Evolutionary conservation across 2,113 vertebrate species (phyloP).

Genomic region (Perca schrenkii): DNA sequence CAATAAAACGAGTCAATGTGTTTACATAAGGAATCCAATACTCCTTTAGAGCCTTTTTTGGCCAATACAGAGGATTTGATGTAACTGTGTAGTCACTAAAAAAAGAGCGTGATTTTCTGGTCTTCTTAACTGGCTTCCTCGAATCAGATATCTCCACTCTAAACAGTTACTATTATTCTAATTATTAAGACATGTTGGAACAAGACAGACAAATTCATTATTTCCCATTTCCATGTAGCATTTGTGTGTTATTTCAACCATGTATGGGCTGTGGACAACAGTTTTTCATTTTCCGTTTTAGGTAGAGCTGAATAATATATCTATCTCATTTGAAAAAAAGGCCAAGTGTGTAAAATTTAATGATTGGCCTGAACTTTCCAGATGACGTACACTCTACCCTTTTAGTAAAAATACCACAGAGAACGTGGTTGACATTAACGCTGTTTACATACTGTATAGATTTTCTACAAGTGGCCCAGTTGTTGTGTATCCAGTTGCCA

Average conservation of each 20-base stretch:
- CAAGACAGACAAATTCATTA: background rate
- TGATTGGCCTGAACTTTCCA: conserved; percentile 41
- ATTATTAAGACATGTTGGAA: background rate
- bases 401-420: conserved; percentile 9
- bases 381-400: conserved; percentile 20
- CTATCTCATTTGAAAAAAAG: background rate
- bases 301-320: background rate
- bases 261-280: background rate
- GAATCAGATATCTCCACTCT: background rate
- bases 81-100: conserved; percentile 1
- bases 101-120: background rate
- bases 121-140: background rate
- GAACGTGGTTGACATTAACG: background rate
- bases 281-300: background rate
- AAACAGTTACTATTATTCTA: background rate
- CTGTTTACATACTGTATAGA: conserved; percentile 56
- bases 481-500: background rate
- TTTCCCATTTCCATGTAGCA: background rate
- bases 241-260: background rate
- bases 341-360: background rate
- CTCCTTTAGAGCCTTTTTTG: conserved; percentile 2
- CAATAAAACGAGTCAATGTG: conserved; percentile 70
- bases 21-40: conserved; percentile 70
- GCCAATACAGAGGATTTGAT: conserved; percentile 22
- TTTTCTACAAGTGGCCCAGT: conserved; percentile 24